Percentiles rank a stretch among this genome's conserved stretches.
Evolutionary conservation across 2,888 invertebrate genomes (phyloP).

Genomic region (Mycalesis mineus): DNA sequence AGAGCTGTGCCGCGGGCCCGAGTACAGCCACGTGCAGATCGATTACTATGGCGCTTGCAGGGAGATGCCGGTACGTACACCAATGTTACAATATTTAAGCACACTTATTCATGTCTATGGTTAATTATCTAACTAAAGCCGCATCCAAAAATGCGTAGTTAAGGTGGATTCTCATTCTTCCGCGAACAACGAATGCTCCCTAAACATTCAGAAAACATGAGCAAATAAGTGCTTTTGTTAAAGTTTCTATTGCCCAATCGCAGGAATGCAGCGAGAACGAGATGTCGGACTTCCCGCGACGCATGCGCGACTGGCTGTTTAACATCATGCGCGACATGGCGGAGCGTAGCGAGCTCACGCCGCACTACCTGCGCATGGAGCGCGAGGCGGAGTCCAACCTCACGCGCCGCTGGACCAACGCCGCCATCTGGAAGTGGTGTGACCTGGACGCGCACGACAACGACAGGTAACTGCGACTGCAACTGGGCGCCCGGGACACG

Average conservation of each 20-base stretch:
- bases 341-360: constrained; percentile 88
- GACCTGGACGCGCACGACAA: constrained; percentile 95
- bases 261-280: constrained; percentile 90
- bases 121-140: no score
- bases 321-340: constrained; percentile 97
- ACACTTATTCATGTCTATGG: no score
- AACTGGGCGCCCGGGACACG: neutral
- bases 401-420: constrained; percentile 91
- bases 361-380: constrained; percentile 91
- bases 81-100: no score
- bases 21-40: constrained; percentile 92
- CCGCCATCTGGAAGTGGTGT: constrained; percentile 99
- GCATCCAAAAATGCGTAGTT: no score
- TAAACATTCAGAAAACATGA: no score
- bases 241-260: neutral
- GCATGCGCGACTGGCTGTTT: constrained; percentile 99
- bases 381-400: constrained; percentile 92
- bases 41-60: constrained; percentile 95
- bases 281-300: constrained; percentile 95
- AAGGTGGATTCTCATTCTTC: no score
- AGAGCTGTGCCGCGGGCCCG: constrained; percentile 83
- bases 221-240: no score
- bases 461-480: constrained; percentile 75
- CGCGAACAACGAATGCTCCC: no score
- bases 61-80: constrained; percentile 81